Evolutionary conservation across 2,888 invertebrate species (phyloP), one percentile per base, ranked within the genome.

Genomic region (Caenorhabditis virilis): DNA sequence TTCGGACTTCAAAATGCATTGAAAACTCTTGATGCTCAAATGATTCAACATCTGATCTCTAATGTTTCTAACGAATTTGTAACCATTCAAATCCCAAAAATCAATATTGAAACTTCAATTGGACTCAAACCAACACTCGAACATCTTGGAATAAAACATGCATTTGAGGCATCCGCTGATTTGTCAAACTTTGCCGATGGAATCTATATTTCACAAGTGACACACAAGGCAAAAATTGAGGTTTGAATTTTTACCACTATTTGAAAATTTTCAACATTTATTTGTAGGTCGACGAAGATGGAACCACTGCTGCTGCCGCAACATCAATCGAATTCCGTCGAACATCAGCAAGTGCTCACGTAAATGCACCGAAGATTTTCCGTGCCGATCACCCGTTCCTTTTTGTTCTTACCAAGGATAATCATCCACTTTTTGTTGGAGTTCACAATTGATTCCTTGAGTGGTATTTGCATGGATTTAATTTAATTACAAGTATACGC

Each of bases 161-260:
- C 70, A 0, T 78, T 79, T 62, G 36, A 56, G 9, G 3, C 25
- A 1, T 45, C 43, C 7, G 75, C 78, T 6, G 72, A 78, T 57
- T 69, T 78, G 11, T 35, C 49, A 11, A 72, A 69, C 9, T 57
- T 78, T 16, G 53, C 68, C 30, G 60, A 62, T 13, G 51, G 41
- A 9, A 42, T 82, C 30, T 51, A 54, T 11, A 73, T 82, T n/a
- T 72, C 72, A 2, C 56, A 74, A 22, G 78, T 76, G 33, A 42
- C 68, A 5, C 79, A 79, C 55, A 79, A 79, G 52, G 79, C 78
- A 4, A 59, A 77, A 30, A 76, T 79, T 55, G 77, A 79, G 69
- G n/a, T n/a, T n/a, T n/a, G n/a, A n/a, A n/a, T n/a, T n/a, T n/a
- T n/a, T n/a, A n/a, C n/a, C n/a, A n/a, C n/a, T n/a, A n/a, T n/a